Evolutionary conservation across 1,140 invertebrate species (phyloP).

Genomic region (Diachasma alloeum): DNA sequence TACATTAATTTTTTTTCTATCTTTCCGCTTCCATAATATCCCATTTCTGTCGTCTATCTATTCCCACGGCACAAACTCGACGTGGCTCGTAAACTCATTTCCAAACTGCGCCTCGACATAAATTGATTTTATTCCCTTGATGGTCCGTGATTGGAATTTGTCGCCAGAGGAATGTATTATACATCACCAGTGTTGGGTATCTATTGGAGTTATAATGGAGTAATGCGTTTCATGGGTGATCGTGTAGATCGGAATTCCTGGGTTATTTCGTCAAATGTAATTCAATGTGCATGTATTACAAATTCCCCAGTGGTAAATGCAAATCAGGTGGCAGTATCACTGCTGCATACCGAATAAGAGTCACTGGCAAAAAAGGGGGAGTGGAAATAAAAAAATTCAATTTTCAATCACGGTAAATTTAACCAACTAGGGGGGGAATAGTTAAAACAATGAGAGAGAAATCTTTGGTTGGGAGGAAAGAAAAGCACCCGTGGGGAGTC

Average conservation of each 20-base stretch:
- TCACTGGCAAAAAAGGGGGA: background rate
- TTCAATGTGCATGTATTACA: background rate
- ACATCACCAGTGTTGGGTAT: background rate
- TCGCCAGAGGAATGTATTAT: background rate
- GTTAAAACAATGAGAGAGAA: background rate
- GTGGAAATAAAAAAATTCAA: background rate
- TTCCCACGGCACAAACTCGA: background rate
- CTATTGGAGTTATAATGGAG: background rate
- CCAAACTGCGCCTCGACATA: slow-evolving; percentile 17
- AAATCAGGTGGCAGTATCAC: background rate
- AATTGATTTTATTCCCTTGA: slow-evolving; percentile 16
- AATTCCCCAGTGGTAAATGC: background rate
- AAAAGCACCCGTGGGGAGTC: background rate
- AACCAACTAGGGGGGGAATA: background rate
- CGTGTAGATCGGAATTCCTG: background rate
- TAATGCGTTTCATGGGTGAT: background rate
- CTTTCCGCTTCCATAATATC: background rate
- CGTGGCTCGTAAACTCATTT: slow-evolving; percentile 13
- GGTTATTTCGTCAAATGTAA: slow-evolving; percentile 2
- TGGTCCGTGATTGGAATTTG: slow-evolving; percentile 13
- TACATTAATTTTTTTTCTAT: background rate
- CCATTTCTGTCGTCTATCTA: background rate
- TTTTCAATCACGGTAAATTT: background rate
- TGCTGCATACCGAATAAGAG: background rate
- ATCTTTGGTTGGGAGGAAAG: background rate